Base-by-base conservation (phyloP, 2,113 vertebrate species). In the Pristiophorus japonicus region DNA sequence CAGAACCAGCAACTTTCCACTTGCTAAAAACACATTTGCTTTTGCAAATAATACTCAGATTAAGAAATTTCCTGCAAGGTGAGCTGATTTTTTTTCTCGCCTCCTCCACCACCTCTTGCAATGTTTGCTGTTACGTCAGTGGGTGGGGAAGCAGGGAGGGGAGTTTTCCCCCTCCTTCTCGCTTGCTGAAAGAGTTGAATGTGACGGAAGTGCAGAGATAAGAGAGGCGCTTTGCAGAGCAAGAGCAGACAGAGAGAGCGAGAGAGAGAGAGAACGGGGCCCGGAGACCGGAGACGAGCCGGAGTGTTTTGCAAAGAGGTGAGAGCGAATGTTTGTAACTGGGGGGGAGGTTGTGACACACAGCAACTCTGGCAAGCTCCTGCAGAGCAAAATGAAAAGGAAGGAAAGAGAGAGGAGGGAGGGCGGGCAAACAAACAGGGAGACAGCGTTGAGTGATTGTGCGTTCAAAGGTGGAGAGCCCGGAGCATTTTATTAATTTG, bases 191-290 rank as follows among this genome's bases (percentile, higher is more conserved):
- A 30, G 92, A 30, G 38, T 47, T 45, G 63, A 27, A 94, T 67
- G 92, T 66, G 92, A 94, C 92, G 92, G 92, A 94, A 94, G 92
- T 94, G 42, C 0, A 42, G 38, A 94, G 65, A 67, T 47, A 66
- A 45, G 91, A 22, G 59, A n/a, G 42, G 75, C 11, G 75, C 75
- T 42, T 81, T n/a, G 11, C 42, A 45, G 18, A 62, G 51, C 34
- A 55, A 42, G 55, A 67, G 65, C 30, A 42, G n/a, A n/a, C n/a
- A n/a, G n/a, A n/a, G n/a, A n/a, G n/a, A n/a, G n/a, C n/a, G n/a
- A n/a, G n/a, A n/a, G n/a, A n/a, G n/a, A n/a, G n/a, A n/a, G 75
- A 38, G n/a, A n/a, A 14, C 34, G n/a, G 38, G 38, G 38, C 12
- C 73, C 34, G 38, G n/a, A n/a, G n/a, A n/a, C n/a, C n/a, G n/a